Percentiles rank a stretch among this genome's conserved stretches.
phyloP scores from a whole-genome alignment of 2,888 invertebrate species.

The Stenodema calcarata region DNA sequence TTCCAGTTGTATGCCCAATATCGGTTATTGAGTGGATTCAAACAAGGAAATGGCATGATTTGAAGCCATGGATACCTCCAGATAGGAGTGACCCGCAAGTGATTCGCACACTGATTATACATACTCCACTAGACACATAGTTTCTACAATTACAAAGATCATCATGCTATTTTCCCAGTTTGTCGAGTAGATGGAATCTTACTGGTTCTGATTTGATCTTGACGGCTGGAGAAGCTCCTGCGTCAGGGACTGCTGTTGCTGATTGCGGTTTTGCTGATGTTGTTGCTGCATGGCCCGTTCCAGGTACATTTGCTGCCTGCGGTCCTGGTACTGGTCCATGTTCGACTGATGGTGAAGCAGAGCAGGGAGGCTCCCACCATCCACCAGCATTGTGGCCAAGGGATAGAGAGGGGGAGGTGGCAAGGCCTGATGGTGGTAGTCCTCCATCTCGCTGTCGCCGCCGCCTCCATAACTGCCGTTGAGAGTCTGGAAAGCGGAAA shows the following conservation, averaged over 20 bases:
- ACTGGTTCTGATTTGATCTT: background rate
- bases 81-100: too few species aligned
- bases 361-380: background rate
- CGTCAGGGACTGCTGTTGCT: slow-evolving; percentile 5
- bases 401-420: slow-evolving; percentile 38
- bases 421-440: slow-evolving; percentile 4
- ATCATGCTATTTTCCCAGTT: background rate
- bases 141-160: too few species aligned
- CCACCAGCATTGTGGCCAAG: slow-evolving; percentile 26
- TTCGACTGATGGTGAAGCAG: slow-evolving; percentile 14
- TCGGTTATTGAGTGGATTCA: too few species aligned
- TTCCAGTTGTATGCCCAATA: too few species aligned
- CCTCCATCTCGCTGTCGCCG: slow-evolving; percentile 19
- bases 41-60: too few species aligned
- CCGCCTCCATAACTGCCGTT: slow-evolving; percentile 23
- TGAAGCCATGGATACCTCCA: too few species aligned
- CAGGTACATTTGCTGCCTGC: slow-evolving; percentile 13
- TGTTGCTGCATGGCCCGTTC: slow-evolving; percentile 16
- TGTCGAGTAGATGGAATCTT: background rate
- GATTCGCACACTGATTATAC: too few species aligned
- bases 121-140: too few species aligned
- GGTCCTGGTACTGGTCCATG: slow-evolving; percentile 22
- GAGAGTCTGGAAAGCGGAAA: background rate
- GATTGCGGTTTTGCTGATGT: background rate
- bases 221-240: slow-evolving; percentile 40